These are phyloP conservation scores for Hyppa rectilinea DNA, from an alignment of 2,888 invertebrate genomes.

Conservation along the genomic window DNA sequence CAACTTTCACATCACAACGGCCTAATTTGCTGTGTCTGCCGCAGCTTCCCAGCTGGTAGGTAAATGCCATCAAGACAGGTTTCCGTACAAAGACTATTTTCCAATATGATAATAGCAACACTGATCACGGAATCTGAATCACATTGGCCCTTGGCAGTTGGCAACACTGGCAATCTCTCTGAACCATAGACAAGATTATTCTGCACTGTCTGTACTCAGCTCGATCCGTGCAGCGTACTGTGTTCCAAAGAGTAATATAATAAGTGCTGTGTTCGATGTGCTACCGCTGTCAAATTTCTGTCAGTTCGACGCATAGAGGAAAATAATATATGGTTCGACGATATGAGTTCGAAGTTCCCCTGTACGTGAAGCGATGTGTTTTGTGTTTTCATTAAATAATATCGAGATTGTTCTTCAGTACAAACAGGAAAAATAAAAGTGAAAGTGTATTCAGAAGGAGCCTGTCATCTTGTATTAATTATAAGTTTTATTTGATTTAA, in stretches of 20 bases:
- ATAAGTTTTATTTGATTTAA: slow-evolving; percentile 6
- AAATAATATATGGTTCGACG: too few species aligned
- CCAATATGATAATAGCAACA: not conserved
- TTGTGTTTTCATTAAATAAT: slow-evolving; percentile 5
- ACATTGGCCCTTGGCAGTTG: not conserved
- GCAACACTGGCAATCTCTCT: slow-evolving; percentile 1
- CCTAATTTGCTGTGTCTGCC: not conserved
- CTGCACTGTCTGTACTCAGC: too few species aligned
- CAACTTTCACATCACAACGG: not conserved
- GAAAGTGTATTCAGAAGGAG: not conserved
- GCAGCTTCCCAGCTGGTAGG: too few species aligned
- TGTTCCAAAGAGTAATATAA: too few species aligned
- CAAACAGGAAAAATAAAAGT: slow-evolving; percentile 1
- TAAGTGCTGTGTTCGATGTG: too few species aligned
- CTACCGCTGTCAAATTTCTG: slow-evolving; percentile 1
- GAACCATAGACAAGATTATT: too few species aligned
- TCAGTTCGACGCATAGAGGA: too few species aligned
- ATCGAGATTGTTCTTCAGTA: not conserved
- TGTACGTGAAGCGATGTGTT: not conserved
- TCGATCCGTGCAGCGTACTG: too few species aligned
- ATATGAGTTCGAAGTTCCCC: slow-evolving; percentile 7
- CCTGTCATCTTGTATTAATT: slow-evolving; percentile 2
- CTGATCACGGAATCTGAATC: too few species aligned
- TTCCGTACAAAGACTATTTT: not conserved
- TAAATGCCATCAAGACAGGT: not conserved